Evolutionary conservation across 2,113 vertebrate species (phyloP).

Genomic region (Microtus oregoni): DNA sequence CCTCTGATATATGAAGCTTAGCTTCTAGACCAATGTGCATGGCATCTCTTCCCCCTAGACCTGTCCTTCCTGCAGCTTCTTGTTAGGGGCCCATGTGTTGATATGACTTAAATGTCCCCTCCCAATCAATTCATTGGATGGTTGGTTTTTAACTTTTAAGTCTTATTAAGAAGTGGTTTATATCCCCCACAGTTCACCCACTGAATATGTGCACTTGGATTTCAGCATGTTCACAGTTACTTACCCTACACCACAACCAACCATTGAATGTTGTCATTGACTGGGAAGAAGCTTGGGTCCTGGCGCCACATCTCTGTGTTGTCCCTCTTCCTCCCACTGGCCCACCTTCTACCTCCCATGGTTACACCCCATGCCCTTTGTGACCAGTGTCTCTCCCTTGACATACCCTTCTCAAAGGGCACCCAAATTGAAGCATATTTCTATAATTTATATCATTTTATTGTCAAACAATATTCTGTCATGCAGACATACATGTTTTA

Average conservation of each 20-base stretch:
- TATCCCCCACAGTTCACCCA: background rate
- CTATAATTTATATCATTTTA: background rate
- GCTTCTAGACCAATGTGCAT: background rate
- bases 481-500: background rate
- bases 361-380: background rate
- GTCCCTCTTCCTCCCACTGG: background rate
- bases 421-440: background rate
- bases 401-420: background rate
- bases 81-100: too few relatives aligned
- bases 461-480: background rate
- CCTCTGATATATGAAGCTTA: background rate
- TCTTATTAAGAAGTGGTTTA: background rate
- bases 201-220: background rate
- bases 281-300: background rate
- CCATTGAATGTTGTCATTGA: background rate
- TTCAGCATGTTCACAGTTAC: background rate
- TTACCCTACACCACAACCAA: background rate
- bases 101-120: too few relatives aligned
- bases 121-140: background rate
- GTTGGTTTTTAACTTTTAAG: background rate
- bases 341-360: background rate
- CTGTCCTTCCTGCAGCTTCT: background rate
- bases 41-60: fast-evolving
- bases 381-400: background rate
- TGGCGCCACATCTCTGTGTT: background rate